These are phyloP conservation scores for Rhizomys pruinosus DNA, from an alignment of 2,113 vertebrate species.

Conservation along the genomic window DNA sequence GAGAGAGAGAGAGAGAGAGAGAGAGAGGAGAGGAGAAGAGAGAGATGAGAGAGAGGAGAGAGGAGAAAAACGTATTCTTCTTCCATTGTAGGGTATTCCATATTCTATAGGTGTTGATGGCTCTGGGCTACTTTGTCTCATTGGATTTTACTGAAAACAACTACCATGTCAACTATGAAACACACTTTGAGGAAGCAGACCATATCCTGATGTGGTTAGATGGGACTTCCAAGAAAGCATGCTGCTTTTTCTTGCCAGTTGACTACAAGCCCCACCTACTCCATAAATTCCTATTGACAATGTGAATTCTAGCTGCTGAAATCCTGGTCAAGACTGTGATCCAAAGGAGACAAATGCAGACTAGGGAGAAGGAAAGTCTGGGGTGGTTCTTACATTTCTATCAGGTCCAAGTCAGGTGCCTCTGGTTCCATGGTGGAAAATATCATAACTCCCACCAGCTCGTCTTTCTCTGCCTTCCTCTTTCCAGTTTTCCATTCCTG, in stretches of 20 bases:
- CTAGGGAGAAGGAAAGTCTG: rapidly evolving
- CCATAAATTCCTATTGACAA: rapidly evolving
- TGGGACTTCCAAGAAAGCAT: rapidly evolving
- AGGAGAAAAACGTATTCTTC: too few species aligned
- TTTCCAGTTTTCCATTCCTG: constrained; percentile 99
- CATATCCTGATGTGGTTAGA: neutral
- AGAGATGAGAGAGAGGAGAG: too few species aligned
- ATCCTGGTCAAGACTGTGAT: rapidly evolving
- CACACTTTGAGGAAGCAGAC: neutral
- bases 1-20: neutral
- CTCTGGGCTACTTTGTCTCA: neutral
- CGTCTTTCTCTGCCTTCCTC: constrained; percentile 98
- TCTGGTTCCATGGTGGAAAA: constrained; percentile 98
- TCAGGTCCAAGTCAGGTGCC: constrained; percentile 91
- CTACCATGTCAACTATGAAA: neutral
- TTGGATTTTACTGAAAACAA: neutral
- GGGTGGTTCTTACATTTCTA: constrained; percentile 93
- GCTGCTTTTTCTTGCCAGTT: neutral
- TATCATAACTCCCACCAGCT: constrained; percentile 95
- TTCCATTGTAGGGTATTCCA: rapidly evolving
- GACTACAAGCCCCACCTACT: neutral
- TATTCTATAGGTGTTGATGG: neutral
- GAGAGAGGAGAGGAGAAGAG: too few species aligned
- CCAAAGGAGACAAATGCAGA: rapidly evolving
- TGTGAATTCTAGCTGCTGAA: rapidly evolving